Conservation (phyloP, 2,113 vertebrate species). For the Pelmatolapia mariae region DNA sequence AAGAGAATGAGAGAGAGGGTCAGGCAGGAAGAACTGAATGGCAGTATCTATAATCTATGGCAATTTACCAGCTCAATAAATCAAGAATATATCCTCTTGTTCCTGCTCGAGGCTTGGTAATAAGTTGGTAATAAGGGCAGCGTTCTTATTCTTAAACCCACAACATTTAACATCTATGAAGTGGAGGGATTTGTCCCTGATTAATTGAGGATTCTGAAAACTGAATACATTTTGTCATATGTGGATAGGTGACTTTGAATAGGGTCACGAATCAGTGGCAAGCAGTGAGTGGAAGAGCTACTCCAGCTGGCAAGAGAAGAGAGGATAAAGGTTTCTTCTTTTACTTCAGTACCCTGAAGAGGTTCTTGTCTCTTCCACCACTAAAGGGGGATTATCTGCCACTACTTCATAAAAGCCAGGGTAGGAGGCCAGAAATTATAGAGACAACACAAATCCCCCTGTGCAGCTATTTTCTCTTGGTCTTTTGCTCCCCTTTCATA, state of each 20-base stretch:
- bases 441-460: not conserved
- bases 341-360: not conserved
- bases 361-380: not conserved
- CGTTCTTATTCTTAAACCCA: not conserved
- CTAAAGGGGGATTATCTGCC: constrained; percentile 9
- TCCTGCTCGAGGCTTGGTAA: not conserved
- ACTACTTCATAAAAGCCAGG: constrained; percentile 21
- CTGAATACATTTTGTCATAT: not conserved
- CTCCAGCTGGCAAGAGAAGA: not conserved
- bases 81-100: not conserved
- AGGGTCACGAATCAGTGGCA: not conserved
- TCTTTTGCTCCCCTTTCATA: not conserved
- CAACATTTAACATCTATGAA: not conserved
- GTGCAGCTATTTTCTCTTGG: not conserved
- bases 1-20: not conserved
- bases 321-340: not conserved
- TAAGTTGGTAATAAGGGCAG: not conserved
- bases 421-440: not conserved
- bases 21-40: not conserved
- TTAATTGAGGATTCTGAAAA: not conserved
- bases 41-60: not conserved
- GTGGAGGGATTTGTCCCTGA: not conserved
- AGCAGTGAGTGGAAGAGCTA: not conserved
- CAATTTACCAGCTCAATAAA: constrained; percentile 9
- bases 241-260: not conserved